A percentile compares a stretch with the other conserved stretches of the same genome.
Conservation (phyloP, 2,113 vertebrate species). For the Indicator maculatus region DNA sequence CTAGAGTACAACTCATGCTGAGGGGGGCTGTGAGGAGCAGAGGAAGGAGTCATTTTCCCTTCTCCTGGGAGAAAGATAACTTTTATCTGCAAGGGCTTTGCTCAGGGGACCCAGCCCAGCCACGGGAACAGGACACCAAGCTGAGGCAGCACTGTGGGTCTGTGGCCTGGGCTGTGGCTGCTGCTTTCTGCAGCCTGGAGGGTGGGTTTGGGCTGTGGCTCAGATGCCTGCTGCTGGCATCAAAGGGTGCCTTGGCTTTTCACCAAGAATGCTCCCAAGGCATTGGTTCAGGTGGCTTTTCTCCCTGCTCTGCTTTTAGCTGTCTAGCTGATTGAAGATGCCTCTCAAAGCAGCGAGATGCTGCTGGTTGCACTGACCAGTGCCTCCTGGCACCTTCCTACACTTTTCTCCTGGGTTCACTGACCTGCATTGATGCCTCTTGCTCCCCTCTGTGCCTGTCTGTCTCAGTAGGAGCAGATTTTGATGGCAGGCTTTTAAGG, state of each 20-base stretch:
- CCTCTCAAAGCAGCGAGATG: background rate
- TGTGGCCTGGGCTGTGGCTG: background rate
- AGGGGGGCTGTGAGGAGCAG: background rate
- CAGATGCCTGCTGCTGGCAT: background rate
- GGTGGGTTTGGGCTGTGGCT: background rate
- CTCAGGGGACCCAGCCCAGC: background rate
- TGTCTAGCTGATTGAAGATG: background rate
- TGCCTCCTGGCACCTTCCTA: background rate
- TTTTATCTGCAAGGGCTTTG: background rate
- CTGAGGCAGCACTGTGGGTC: background rate
- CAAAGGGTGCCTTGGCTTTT: background rate
- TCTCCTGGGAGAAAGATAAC: background rate
- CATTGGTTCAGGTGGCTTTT: background rate
- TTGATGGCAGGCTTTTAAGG: background rate
- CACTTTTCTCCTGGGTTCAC: background rate
- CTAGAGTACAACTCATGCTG: background rate
- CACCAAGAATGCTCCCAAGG: background rate
- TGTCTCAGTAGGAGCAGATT: background rate
- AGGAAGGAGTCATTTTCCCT: background rate
- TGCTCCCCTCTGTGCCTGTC: background rate
- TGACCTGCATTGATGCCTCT: background rate
- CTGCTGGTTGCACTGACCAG: background rate
- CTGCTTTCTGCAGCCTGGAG: background rate
- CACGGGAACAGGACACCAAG: rapidly evolving
- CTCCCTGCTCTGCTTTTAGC: background rate